Evolutionary conservation across 2,113 vertebrate genomes (phyloP).

Genomic region (Nothobranchius kuhntae): DNA sequence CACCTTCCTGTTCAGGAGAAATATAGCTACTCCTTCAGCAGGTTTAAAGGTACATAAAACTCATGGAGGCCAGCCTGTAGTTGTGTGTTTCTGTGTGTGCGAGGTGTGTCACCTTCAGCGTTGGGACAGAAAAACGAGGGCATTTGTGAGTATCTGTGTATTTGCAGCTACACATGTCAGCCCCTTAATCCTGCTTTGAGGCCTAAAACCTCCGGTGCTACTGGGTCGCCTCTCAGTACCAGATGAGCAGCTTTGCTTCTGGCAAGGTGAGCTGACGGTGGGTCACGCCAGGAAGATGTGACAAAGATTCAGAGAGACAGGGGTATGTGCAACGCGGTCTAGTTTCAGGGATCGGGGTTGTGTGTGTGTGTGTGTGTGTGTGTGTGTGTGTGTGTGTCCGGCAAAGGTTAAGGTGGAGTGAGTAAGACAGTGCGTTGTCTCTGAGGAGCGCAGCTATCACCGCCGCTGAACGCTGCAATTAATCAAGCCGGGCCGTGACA

Average conservation of each 20-base stretch:
- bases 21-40: conserved; percentile 50
- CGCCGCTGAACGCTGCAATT: conserved; percentile 64
- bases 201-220: conserved; percentile 4
- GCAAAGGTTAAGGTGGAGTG: conserved; percentile 65
- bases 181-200: conserved; percentile 47
- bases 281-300: conserved; percentile 40
- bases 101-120: conserved; percentile 47
- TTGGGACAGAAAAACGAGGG: conserved; percentile 28
- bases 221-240: conserved; percentile 12
- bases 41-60: conserved; percentile 71
- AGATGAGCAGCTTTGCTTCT: conserved; percentile 40
- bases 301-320: conserved; percentile 26
- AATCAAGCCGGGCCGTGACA: conserved; percentile 56
- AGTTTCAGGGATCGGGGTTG: conserved; percentile 43
- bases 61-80: conserved; percentile 11
- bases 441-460: conserved; percentile 69
- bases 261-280: conserved; percentile 72
- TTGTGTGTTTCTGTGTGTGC: conserved; percentile 7
- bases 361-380: not conserved
- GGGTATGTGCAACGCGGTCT: conserved; percentile 29
- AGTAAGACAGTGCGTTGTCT: conserved; percentile 64
- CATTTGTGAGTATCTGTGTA: conserved; percentile 35
- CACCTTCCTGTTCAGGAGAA: conserved; percentile 66
- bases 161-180: conserved; percentile 10
- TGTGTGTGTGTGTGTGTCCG: conserved; percentile 13